Conservation (phyloP, 2,888 invertebrate species). For the Microctonus brassicae region DNA sequence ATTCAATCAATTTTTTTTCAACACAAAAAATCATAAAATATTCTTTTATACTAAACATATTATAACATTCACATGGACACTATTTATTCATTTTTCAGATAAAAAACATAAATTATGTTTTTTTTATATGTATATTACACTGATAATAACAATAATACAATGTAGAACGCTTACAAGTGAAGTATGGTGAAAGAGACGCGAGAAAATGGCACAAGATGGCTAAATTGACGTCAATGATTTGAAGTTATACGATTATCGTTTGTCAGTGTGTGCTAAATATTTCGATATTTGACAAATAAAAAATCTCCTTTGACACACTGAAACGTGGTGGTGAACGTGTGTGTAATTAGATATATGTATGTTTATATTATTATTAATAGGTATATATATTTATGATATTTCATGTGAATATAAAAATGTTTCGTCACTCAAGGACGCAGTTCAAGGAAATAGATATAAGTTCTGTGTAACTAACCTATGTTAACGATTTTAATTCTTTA, state of each 20-base stretch:
- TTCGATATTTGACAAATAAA: neutral
- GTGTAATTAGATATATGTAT: neutral
- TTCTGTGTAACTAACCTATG: neutral
- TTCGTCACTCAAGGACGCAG: neutral
- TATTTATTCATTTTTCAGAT: too few species aligned
- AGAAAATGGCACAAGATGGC: neutral
- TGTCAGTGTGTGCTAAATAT: too few species aligned
- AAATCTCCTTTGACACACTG: too few species aligned
- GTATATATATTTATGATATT: neutral
- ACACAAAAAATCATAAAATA: too few species aligned
- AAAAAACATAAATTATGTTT: too few species aligned
- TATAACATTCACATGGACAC: too few species aligned
- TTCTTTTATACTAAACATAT: too few species aligned
- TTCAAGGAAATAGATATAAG: neutral
- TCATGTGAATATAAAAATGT: neutral
- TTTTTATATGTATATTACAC: too few species aligned
- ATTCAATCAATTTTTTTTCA: too few species aligned
- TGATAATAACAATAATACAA: neutral
- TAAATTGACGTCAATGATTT: slow-evolving; percentile 1
- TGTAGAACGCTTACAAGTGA: neutral
- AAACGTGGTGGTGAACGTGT: too few species aligned
- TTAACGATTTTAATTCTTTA: neutral
- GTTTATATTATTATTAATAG: too few species aligned
- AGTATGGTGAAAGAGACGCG: neutral
- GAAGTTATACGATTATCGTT: slow-evolving; percentile 5